Base-by-base conservation (phyloP, 1,140 invertebrate genomes). In the Homarus americanus region DNA sequence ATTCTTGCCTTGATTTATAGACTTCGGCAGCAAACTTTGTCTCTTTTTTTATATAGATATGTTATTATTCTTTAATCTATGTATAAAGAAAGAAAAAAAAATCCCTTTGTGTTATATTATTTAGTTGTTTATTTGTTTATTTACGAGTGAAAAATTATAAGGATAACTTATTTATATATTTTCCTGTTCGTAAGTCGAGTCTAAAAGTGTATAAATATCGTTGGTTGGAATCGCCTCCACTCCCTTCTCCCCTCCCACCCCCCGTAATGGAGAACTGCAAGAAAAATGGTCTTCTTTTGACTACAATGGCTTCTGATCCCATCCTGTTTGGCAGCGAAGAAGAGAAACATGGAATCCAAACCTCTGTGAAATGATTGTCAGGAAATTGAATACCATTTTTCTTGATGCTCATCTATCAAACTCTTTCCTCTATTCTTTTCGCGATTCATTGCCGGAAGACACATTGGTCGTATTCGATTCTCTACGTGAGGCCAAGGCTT, bases 351-450 rank as follows among this genome's bases (percentile, higher is more conserved):
- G 87, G 87, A 89, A 82, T 89, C 87, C 69, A 89, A 89, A 89
- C 87, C 87, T 89, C 87, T 89, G 87, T 89, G 87, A 89, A 89
- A 89, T 89, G 87, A 89, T 89, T 89, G 87, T 89, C 87, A 89
- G 87, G 87, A 89, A 89, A 89, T 89, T 89, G 87, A 89, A 89
- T 89, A 89, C 87, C 87, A 89, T 89, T 89, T 89, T 89, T 89
- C 87, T 89, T 89, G 87, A 89, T 89, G 87, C 87, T 89, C 87
- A 89, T 89, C 78, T 89, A 89, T 89, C 87, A 89, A 89, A 89
- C 87, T 89, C 87, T 89, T 82, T 89, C 87, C 69, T 36, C 87
- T 53, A 89, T 89, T 89, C 79, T 89, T 82, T 89, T 66, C 38
- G 82, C 87, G 87, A 89, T 89, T 89, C 87, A 89, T 89, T 89